Conservation (phyloP, 2,797 vertebrate species). For the Mormyrus hasselquistii region DNA sequence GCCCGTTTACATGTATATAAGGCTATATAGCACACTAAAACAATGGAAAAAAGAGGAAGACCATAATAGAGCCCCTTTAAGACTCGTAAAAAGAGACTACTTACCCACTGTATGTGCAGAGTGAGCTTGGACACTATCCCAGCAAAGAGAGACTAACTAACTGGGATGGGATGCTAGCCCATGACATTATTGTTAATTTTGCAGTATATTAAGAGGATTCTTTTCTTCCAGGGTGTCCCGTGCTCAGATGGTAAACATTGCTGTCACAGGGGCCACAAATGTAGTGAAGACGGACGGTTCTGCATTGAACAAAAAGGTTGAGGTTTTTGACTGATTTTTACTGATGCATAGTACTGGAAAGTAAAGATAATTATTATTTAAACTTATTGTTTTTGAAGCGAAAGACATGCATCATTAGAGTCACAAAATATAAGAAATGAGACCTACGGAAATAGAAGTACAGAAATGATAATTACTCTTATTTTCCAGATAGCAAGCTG, state of each 20-base stretch:
- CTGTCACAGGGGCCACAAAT: conserved; percentile 67
- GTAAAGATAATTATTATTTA: neutral
- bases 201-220: neutral
- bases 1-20: neutral
- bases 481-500: neutral
- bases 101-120: neutral
- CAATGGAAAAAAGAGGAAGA: neutral
- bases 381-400: neutral
- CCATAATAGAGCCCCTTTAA: neutral
- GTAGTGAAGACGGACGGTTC: conserved; percentile 58
- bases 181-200: neutral
- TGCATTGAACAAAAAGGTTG: conserved; percentile 64
- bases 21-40: neutral
- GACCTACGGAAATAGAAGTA: neutral
- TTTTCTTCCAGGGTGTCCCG: conserved; percentile 46
- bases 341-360: neutral
- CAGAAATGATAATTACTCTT: neutral
- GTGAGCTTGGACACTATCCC: neutral
- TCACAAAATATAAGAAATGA: neutral
- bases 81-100: neutral
- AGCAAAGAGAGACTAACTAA: too few species aligned
- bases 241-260: conserved; percentile 69
- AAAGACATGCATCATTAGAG: neutral
- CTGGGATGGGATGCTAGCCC: neutral
- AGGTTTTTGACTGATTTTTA: neutral